Base-by-base conservation (phyloP, 1,140 invertebrate genomes). In the Brachionus rotundiformis region DNA sequence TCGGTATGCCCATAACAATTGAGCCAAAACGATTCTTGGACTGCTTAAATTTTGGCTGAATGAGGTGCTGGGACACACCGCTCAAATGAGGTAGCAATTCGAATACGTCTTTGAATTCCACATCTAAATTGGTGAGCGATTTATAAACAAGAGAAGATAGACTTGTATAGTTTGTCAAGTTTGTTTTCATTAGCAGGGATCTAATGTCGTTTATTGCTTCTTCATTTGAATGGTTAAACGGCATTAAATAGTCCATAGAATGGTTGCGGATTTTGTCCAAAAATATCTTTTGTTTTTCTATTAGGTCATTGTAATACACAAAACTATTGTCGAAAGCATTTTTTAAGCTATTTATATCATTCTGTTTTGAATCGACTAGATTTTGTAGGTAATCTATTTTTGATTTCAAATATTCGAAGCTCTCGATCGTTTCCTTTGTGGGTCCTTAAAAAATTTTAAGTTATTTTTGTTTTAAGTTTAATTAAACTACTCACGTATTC, bases 1-100 rank as follows among this genome's bases (percentile, higher is more conserved):
- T 97, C 0, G 95, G 95, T 31, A 93, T 90, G 13, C 94, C 95
- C 25, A 97, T 89, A 0, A 96, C 93, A 68, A 95, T 90, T 36
- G 93, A 93, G 0, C 92, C 92, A 44, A 73, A 82, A 83, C 82
- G 84, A 59, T 54, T 63, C 59, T 79, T 79, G 25, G 47, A 59
- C 13, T 39, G 76, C 33, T 79, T 79, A 54, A 79, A 79, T 16
- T 79, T 79, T 39, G 76, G 76, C 19, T 79, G 76, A 8, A 79
- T 59, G 31, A n/a, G 13, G 6, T 54, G 11, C 29, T 36, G 33
- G 23, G 47, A 59, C 16, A 79, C 29, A 11, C 59, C 47, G 41
- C 10, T 63, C 27, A 79, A 25, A 79, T 79, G 76, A 59, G 76
- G 76, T 39, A 79, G 47, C 7, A 59, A 79, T 3, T 79, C 76